Conservation (phyloP, 2,888 invertebrate genomes). For the Cyclophora albipunctata region DNA sequence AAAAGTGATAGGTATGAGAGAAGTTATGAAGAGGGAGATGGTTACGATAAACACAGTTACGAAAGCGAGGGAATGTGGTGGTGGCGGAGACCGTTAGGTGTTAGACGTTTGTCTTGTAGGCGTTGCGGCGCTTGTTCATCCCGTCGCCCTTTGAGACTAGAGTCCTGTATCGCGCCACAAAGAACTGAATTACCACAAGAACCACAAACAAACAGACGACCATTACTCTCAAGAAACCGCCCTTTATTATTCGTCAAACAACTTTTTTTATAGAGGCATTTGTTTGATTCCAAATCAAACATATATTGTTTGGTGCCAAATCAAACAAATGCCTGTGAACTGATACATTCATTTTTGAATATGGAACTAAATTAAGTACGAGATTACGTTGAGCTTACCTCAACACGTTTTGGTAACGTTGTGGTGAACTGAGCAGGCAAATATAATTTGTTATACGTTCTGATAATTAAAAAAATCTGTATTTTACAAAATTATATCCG, state of each 20-base stretch:
- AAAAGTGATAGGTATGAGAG: conserved; percentile 7
- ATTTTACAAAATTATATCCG: no score
- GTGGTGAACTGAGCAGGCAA: no score
- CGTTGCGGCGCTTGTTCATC: conserved; percentile 55
- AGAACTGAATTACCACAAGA: no score
- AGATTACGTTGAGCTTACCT: no score
- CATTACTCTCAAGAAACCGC: conserved; percentile 50
- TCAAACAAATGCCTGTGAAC: no score
- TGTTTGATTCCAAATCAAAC: background rate
- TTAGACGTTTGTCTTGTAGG: conserved; percentile 44
- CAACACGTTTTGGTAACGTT: no score
- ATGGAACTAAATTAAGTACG: no score
- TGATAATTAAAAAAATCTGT: no score
- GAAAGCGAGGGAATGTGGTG: conserved; percentile 42
- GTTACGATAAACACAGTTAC: conserved; percentile 34
- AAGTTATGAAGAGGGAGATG: conserved; percentile 33
- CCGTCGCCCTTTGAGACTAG: conserved; percentile 51
- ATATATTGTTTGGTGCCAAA: no score
- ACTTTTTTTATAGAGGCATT: conserved; percentile 41
- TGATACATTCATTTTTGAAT: no score
- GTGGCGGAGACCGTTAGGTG: conserved; percentile 42
- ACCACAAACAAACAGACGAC: conserved; percentile 21
- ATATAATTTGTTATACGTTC: no score
- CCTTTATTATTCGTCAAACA: conserved; percentile 59
- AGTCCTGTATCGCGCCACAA: conserved; percentile 37